A percentile compares a stretch with the other conserved stretches of the same genome.
phyloP scores from a whole-genome alignment of 2,888 invertebrate species.

The Agonopterix alstromeriana region DNA sequence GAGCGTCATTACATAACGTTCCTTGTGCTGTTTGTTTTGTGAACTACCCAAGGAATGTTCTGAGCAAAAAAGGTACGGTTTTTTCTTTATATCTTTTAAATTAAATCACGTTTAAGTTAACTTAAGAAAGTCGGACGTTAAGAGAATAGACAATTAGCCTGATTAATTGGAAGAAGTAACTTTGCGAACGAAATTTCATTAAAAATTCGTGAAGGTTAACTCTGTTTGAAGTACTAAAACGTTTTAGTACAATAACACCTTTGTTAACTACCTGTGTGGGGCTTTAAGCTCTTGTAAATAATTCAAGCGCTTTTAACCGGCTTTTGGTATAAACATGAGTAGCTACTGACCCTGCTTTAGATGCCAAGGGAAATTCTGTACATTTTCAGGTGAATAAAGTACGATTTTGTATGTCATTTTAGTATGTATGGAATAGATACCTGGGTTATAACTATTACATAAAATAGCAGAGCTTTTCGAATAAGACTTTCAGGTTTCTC shows the following conservation, averaged over 20 bases:
- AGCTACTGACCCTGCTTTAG: conserved; percentile 5
- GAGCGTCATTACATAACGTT: conserved; percentile 57
- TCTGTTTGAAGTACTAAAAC: not conserved
- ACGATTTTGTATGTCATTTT: not conserved
- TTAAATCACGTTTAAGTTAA: not conserved
- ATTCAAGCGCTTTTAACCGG: conserved; percentile 15
- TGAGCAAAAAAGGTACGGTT: conserved; percentile 5
- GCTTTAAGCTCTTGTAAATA: conserved; percentile 21
- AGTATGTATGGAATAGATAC: not conserved
- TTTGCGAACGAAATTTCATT: conserved; percentile 1
- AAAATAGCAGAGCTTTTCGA: too few relatives aligned
- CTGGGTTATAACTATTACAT: not conserved
- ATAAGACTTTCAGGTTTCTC: too few relatives aligned
- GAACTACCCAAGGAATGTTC: conserved; percentile 19
- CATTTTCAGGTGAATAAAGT: not conserved
- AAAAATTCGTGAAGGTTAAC: conserved; percentile 7
- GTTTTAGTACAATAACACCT: conserved; percentile 7
- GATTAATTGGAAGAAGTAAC: not conserved
- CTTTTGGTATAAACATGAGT: conserved; percentile 1
- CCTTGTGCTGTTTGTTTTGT: conserved; percentile 62
- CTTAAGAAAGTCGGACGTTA: too few relatives aligned
- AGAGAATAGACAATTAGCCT: not conserved
- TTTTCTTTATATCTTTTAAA: not conserved
- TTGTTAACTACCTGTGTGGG: conserved; percentile 19
- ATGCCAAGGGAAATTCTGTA: not conserved